phyloP scores from a whole-genome alignment of 2,888 invertebrate genomes.

The Oligia strigilis region DNA sequence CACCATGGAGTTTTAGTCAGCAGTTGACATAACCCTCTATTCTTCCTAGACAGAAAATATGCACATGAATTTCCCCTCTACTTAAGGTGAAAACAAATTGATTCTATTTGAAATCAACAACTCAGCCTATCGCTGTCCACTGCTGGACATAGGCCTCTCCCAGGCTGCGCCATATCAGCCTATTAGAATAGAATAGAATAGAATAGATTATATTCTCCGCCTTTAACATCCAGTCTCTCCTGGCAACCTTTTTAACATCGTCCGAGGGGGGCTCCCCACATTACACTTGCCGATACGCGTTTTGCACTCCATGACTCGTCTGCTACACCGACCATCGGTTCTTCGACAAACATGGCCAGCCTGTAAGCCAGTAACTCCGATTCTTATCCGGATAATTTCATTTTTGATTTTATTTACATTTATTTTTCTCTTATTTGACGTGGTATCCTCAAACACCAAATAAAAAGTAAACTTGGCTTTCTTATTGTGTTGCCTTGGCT shows the following conservation, averaged over 20 bases:
- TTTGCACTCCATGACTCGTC: too few species aligned
- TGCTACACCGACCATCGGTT: too few species aligned
- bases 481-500: neutral
- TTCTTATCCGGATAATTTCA: neutral
- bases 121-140: neutral
- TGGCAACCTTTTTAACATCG: neutral
- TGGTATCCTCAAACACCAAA: neutral
- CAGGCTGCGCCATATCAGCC: neutral
- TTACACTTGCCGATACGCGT: too few species aligned
- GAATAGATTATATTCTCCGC: too few species aligned
- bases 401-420: neutral
- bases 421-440: neutral
- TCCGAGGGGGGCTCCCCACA: too few species aligned
- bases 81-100: neutral
- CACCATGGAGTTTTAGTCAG: neutral
- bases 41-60: too few species aligned
- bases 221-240: neutral
- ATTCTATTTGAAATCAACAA: neutral
- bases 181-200: too few species aligned
- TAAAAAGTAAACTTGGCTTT: neutral
- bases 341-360: too few species aligned
- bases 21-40: neutral
- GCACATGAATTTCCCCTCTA: neutral
- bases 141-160: neutral
- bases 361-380: neutral